Evolutionary conservation across 2,888 invertebrate genomes (phyloP), one percentile per base, ranked within the genome.

Genomic region (Harpalus rubripes): DNA sequence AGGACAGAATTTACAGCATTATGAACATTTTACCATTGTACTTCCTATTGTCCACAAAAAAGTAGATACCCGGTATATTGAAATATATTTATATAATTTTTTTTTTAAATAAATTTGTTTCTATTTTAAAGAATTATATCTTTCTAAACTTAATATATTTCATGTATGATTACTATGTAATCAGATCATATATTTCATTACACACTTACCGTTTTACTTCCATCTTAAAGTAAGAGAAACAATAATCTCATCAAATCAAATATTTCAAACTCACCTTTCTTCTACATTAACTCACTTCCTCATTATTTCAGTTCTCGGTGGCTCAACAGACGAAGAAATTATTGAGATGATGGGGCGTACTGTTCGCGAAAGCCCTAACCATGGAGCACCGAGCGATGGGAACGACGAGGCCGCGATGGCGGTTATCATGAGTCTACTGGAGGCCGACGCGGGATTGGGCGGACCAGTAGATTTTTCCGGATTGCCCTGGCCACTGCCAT

Each of bases 351-450:
- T 94, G 88, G 92, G 92, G 72, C 92, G 91, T 83, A 91, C 92
- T 1, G 91, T 92, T 22, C 91, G 90, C 86, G 91, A 92, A 88
- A 92, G 92, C 8, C 90, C 92, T 8, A 92, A 91, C 86, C 91
- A 88, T 85, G 89, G 87, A 63, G 88, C 90, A 4, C 91, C 92
- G 0, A 92, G 93, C 63, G 96, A 96, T 88, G 96, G 96, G 59
- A 96, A 96, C 89, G 96, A 97, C 88, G 97, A 97, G 89, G 97
- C 97, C 1, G 96, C 97, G 5, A 97, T 97, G 96, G 96, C 97
- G 0, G 97, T 97, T 87, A 96, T 97, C 88, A 97, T 97, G 97
- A 97, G 96, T 90, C 93, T 97, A 26, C 91, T 97, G 65, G 97
- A 97, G 90, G 97, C 97, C 0, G 97, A 97, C 90, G 97, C 97